Conservation (phyloP, 1,140 invertebrate genomes). For the Pararge aegeria region DNA sequence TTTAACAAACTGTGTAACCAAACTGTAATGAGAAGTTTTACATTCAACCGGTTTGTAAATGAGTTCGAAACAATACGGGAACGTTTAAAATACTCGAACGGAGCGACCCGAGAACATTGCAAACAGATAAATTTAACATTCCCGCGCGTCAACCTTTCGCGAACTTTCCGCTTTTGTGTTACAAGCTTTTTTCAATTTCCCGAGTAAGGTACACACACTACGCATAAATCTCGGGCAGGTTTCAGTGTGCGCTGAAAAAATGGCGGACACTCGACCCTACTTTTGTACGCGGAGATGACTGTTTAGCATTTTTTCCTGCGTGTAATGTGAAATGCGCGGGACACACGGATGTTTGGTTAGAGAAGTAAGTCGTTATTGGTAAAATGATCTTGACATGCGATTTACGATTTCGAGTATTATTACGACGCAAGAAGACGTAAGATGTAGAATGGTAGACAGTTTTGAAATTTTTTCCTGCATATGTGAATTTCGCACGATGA, state of each 20-base stretch:
- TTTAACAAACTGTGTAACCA: too few relatives aligned
- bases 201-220: slow-evolving; percentile 13
- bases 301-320: slow-evolving; percentile 25
- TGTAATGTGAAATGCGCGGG: slow-evolving; percentile 7
- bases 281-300: slow-evolving; percentile 21
- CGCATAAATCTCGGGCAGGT: slow-evolving; percentile 20
- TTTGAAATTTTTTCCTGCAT: too few relatives aligned
- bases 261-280: slow-evolving; percentile 24
- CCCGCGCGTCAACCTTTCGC: background rate
- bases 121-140: background rate
- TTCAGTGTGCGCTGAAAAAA: slow-evolving; percentile 20
- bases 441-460: too few relatives aligned
- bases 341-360: background rate
- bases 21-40: too few relatives aligned
- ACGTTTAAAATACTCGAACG: background rate
- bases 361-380: background rate
- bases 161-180: background rate
- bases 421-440: too few relatives aligned
- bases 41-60: too few relatives aligned
- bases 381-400: too few relatives aligned
- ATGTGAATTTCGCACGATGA: too few relatives aligned
- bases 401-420: too few relatives aligned
- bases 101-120: background rate
- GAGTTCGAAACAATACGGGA: background rate
- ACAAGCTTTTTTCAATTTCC: slow-evolving; percentile 16